Evolutionary conservation across 2,113 vertebrate genomes (phyloP), one percentile per base, ranked within the genome.

Genomic region (Chaetorhynchus papuensis): DNA sequence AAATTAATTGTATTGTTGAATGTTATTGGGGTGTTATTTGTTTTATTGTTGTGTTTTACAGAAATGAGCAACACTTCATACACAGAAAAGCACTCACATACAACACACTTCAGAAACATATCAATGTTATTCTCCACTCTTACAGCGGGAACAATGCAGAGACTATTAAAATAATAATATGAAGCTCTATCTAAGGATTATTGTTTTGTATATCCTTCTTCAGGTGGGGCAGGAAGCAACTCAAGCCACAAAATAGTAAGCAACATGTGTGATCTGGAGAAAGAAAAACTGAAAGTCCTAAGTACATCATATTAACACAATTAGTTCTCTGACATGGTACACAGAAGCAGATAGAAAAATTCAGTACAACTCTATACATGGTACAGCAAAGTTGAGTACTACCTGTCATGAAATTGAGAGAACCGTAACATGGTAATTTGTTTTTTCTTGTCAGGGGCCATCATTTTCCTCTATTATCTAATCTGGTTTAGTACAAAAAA

Each of bases 11-110:
- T 10, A 17, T 12, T 56, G 6, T 24, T 84, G 33, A 33, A 17
- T 37, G 7, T 39, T 53, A 19, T 0, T 9, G 41, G 2, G 8
- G 4, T 2, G 0, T n/a, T 57, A 4, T 63, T 68, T 47, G 14
- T 18, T 66, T 71, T 52, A 13, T 24, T 37, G 8, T 10, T 64
- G 63, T 49, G 13, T 57, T 83, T 85, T 76, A 82, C 39, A 23
- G 23, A 91, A 85, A 79, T 4, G 1, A 65, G 15, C 41, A 75
- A 41, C 22, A 60, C 2, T 20, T 87, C 5, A 3, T 15, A 45
- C 10, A 39, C 3, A 78, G 35, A 44, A 83, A 90, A 87, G 31
- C 19, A 61, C 22, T 68, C 13, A 8, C 13, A 63, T 47, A 15
- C 15, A 75, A 21, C 16, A 64, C 8, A 33, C 9, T 72, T 53